Evolutionary conservation across 2,797 vertebrate genomes (phyloP).

Genomic region (Sus cebifrons): DNA sequence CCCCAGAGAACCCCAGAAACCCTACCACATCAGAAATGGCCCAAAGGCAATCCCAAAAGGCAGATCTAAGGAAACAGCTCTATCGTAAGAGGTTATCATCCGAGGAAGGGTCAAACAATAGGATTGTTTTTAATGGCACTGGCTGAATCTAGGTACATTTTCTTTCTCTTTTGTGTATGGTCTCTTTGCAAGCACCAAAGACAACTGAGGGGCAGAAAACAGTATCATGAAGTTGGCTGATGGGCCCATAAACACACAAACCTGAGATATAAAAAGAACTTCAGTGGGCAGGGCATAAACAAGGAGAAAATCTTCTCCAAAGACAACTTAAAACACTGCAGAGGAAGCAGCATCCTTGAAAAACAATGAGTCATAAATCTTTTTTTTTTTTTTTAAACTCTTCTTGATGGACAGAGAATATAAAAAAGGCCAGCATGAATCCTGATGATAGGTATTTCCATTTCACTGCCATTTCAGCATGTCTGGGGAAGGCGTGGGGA

Average conservation of each 20-base stretch:
- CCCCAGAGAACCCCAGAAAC: slow-evolving; percentile 78
- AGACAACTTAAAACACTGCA: slow-evolving; percentile 84
- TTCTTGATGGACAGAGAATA: slow-evolving; percentile 74
- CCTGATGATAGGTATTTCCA: slow-evolving; percentile 65
- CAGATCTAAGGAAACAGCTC: slow-evolving; percentile 61
- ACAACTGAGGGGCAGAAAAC: slow-evolving; percentile 54
- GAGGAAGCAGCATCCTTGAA: slow-evolving; percentile 83
- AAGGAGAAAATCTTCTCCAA: slow-evolving; percentile 79
- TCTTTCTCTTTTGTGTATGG: background rate
- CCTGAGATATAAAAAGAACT: slow-evolving; percentile 80
- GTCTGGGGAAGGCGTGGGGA: slow-evolving; percentile 57
- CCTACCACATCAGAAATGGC: slow-evolving; percentile 72
- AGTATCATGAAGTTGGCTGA: slow-evolving; percentile 49
- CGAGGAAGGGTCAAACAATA: slow-evolving; percentile 59
- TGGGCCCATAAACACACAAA: slow-evolving; percentile 75
- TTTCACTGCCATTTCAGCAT: slow-evolving; percentile 59
- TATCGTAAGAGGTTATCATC: slow-evolving; percentile 52
- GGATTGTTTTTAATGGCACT: slow-evolving; percentile 57
- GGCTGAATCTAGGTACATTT: background rate
- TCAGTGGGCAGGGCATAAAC: slow-evolving; percentile 80
- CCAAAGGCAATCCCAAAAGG: slow-evolving; percentile 73
- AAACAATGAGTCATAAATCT: slow-evolving; percentile 85
- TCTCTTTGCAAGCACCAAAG: slow-evolving; percentile 60
- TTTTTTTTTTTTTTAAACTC: slow-evolving; percentile 6
- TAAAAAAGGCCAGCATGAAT: slow-evolving; percentile 52